These are phyloP conservation scores for Montipora cactus DNA, from an alignment of 64 coral and sea anemone species.

Conservation along the genomic window DNA sequence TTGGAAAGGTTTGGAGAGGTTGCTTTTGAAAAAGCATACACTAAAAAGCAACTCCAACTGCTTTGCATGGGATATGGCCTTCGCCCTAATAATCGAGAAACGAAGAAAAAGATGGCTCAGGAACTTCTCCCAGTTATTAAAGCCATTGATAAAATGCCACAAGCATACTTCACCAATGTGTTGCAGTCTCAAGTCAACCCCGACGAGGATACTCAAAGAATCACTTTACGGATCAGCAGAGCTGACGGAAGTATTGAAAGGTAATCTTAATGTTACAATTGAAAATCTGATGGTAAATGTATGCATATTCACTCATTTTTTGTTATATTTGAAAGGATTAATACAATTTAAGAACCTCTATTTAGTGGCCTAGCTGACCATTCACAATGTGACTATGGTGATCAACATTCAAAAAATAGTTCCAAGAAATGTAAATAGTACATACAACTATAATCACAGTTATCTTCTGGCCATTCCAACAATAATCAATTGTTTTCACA, in stretches of 20 bases:
- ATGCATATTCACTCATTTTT: too few relatives aligned
- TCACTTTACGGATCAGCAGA: conserved; percentile 28
- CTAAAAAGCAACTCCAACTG: background rate
- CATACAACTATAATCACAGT: too few relatives aligned
- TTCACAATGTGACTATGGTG: too few relatives aligned
- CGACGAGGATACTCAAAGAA: background rate
- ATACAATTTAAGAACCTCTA: too few relatives aligned
- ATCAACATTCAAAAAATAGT: too few relatives aligned
- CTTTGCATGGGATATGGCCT: conserved; percentile 53
- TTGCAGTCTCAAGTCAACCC: conserved; percentile 13
- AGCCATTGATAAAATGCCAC: background rate
- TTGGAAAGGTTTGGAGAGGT: conserved; percentile 13
- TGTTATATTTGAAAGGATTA: too few relatives aligned
- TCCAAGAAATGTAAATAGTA: too few relatives aligned
- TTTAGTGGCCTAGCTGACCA: too few relatives aligned
- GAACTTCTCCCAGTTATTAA: conserved; percentile 20
- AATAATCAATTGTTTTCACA: too few relatives aligned
- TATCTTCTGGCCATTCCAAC: too few relatives aligned
- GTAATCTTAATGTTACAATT: too few relatives aligned
- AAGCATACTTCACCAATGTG: conserved; percentile 15
- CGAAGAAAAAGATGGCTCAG: background rate
- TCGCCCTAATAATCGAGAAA: background rate
- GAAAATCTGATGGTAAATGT: too few relatives aligned
- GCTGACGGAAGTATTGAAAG: background rate
- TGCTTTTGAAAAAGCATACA: conserved; percentile 40